phyloP scores from a whole-genome alignment of 2,113 vertebrate species.

The human (Homo sapiens) region GRCh38 chr18:79811501-79812000 shows the following conservation, averaged over 20 bases:
- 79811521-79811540: neutral
- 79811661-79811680: neutral
- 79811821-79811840: neutral
- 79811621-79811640: neutral
- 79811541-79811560: neutral
- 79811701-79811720: neutral
- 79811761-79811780: neutral
- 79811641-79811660: neutral
- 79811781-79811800: neutral
- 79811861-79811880: neutral
- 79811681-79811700: neutral
- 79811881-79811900: neutral
- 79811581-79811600: neutral
- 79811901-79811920: neutral
- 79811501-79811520: neutral
- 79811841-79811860: neutral
- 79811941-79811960: neutral
- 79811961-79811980: neutral
- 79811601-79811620: neutral
- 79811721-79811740: neutral
- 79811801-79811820: neutral
- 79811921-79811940: neutral
- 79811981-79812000: neutral
- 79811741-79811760: neutral
- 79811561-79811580: neutral